A percentile compares a stretch with the other conserved stretches of the same genome.
Evolutionary conservation across 2,888 invertebrate species (phyloP).

Genomic region (Catocala nupta): DNA sequence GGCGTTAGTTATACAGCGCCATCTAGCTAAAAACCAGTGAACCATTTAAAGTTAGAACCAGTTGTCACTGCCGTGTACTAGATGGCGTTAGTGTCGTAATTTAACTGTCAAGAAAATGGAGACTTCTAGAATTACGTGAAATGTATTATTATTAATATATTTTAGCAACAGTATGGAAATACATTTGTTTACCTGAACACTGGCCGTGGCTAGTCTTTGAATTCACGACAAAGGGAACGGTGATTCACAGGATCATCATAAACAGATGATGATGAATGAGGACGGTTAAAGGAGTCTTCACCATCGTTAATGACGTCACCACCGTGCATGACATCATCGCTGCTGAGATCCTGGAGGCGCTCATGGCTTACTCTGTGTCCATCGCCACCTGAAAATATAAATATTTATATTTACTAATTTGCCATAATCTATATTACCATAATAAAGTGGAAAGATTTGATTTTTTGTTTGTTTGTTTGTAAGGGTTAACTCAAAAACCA

Average conservation of each 20-base stretch:
- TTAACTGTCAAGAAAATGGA: not conserved
- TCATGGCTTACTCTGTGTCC: constrained; percentile 81
- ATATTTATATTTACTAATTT: constrained; percentile 9
- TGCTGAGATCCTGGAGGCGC: constrained; percentile 55
- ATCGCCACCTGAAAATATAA: constrained; percentile 77
- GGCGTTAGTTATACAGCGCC: not conserved
- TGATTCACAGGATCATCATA: constrained; percentile 3
- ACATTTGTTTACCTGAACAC: constrained; percentile 16
- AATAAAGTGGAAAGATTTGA: too few relatives aligned
- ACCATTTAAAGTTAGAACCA: not conserved
- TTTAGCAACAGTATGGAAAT: constrained; percentile 5
- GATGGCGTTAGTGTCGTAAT: not conserved
- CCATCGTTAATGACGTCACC: not conserved
- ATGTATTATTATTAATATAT: not conserved
- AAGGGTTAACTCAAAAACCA: too few relatives aligned
- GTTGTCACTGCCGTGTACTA: not conserved
- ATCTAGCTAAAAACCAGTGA: not conserved
- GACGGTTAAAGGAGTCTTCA: not conserved
- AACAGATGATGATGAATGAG: constrained; percentile 5
- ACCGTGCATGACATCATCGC: constrained; percentile 18
- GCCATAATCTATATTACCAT: too few relatives aligned
- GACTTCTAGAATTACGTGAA: too few relatives aligned
- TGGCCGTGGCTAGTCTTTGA: constrained; percentile 28
- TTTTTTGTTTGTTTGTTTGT: too few relatives aligned
- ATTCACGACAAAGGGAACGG: not conserved